Evolutionary conservation across 2,888 invertebrate genomes (phyloP), one percentile per base, ranked within the genome.

Genomic region (Xanthorhoe spadicearia): DNA sequence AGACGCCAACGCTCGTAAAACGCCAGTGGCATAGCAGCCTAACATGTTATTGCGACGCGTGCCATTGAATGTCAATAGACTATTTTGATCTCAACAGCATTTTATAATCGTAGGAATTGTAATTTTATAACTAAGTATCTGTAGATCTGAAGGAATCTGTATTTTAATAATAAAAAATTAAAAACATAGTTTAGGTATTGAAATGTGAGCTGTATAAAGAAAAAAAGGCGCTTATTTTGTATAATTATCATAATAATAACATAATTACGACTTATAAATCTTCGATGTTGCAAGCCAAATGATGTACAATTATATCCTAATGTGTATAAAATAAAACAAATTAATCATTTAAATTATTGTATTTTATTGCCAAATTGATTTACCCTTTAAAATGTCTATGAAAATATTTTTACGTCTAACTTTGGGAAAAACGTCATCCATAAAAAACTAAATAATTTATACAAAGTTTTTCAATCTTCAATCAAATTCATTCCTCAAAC

Each of bases 1-100:
- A n/a, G n/a, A n/a, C n/a, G n/a, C n/a, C n/a, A n/a, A n/a, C n/a
- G n/a, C n/a, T n/a, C n/a, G n/a, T n/a, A n/a, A n/a, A n/a, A n/a
- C n/a, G n/a, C n/a, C n/a, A n/a, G n/a, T n/a, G n/a, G n/a, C n/a
- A n/a, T n/a, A n/a, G n/a, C n/a, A n/a, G n/a, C n/a, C n/a, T n/a
- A n/a, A n/a, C n/a, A n/a, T n/a, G n/a, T n/a, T 32, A 32, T 32
- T 32, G 8, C 7, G 32, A 32, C 32, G 32, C 32, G 63, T 69
- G 63, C 62, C 72, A 64, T 63, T 57, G 9, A 60, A 66, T 61
- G 70, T 70, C 73, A 73, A 73, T n/a, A n/a, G n/a, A 70, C 61
- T 70, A 66, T 51, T 49, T 69, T 70, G 74, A 74, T 74, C 74
- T 73, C 73, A 70, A 62, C 64, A 71, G 74, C 71, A 73, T 74